These are phyloP conservation scores for Stenichneumon culpator DNA, from an alignment of 2,888 invertebrate genomes.

Conservation along the genomic window DNA sequence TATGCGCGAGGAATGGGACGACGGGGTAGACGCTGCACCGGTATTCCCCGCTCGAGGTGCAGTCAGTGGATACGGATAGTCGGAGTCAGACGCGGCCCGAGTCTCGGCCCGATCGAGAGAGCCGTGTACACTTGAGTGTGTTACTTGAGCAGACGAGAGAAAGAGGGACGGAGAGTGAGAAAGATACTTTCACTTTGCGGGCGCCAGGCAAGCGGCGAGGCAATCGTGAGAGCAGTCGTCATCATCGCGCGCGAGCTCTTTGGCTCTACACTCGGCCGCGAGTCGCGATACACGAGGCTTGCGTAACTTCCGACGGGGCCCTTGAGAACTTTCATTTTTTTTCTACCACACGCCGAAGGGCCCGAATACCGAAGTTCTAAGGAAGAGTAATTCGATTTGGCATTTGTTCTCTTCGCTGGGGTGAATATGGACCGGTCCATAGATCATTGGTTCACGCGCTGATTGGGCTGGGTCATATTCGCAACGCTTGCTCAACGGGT, in stretches of 20 bases:
- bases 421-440: background rate
- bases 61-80: slow-evolving; percentile 61
- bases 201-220: slow-evolving; percentile 67
- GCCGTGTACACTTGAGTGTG: slow-evolving; percentile 21
- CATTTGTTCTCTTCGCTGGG: background rate
- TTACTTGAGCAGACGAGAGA: slow-evolving; percentile 46
- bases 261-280: slow-evolving; percentile 59
- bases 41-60: slow-evolving; percentile 25
- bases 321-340: slow-evolving; percentile 59
- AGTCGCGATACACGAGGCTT: slow-evolving; percentile 75
- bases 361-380: background rate
- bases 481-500: too few species aligned
- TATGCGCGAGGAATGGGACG: slow-evolving; percentile 53
- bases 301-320: slow-evolving; percentile 77
- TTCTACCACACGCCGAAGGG: slow-evolving; percentile 23
- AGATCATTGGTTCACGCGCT: too few species aligned
- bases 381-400: background rate
- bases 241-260: slow-evolving; percentile 72
- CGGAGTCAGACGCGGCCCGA: slow-evolving; percentile 49
- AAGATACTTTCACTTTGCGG: slow-evolving; percentile 80
- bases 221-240: slow-evolving; percentile 77
- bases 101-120: slow-evolving; percentile 29
- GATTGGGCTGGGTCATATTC: too few species aligned
- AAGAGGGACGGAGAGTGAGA: slow-evolving; percentile 68
- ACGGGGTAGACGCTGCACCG: slow-evolving; percentile 28